A percentile compares a stretch with the other conserved stretches of the same genome.
phyloP scores from a whole-genome alignment of 2,797 vertebrate species.

The Astyanax mexicanus region DNA sequence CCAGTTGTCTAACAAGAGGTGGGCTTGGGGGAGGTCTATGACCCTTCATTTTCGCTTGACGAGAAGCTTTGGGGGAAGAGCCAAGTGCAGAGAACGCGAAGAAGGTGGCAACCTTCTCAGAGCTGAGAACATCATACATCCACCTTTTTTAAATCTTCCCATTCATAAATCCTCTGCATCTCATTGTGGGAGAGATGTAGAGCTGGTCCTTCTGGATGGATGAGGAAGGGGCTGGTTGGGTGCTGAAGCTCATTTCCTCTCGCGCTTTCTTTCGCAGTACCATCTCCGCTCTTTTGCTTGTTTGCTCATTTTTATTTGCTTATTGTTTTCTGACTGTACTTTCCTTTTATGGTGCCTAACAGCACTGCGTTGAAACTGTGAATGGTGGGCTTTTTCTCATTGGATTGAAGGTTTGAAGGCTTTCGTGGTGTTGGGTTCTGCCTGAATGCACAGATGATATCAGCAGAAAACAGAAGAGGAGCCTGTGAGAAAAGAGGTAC shows the following conservation, averaged over 20 bases:
- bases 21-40: conserved; percentile 79
- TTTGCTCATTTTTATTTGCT: conserved; percentile 34
- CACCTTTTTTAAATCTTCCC: conserved; percentile 75
- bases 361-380: conserved; percentile 68
- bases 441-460: conserved; percentile 77
- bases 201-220: conserved; percentile 76
- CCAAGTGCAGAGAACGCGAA: conserved; percentile 53
- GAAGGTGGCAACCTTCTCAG: conserved; percentile 74
- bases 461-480: conserved; percentile 69
- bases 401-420: conserved; percentile 78
- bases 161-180: conserved; percentile 84
- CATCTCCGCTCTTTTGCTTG: too few relatives aligned
- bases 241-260: conserved; percentile 77
- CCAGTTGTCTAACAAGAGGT: conserved; percentile 76
- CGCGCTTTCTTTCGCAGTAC: conserved; percentile 74
- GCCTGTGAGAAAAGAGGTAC: conserved; percentile 63
- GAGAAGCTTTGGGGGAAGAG: conserved; percentile 72
- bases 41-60: conserved; percentile 73
- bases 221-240: conserved; percentile 83
- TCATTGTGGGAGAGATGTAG: conserved; percentile 82
- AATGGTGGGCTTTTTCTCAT: conserved; percentile 66
- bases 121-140: conserved; percentile 73
- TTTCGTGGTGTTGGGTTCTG: conserved; percentile 76
- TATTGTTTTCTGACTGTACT: conserved; percentile 54
- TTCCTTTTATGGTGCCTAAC: conserved; percentile 68